phyloP scores from a whole-genome alignment of 2,797 vertebrate species.

The Sebastes matsubarae region DNA sequence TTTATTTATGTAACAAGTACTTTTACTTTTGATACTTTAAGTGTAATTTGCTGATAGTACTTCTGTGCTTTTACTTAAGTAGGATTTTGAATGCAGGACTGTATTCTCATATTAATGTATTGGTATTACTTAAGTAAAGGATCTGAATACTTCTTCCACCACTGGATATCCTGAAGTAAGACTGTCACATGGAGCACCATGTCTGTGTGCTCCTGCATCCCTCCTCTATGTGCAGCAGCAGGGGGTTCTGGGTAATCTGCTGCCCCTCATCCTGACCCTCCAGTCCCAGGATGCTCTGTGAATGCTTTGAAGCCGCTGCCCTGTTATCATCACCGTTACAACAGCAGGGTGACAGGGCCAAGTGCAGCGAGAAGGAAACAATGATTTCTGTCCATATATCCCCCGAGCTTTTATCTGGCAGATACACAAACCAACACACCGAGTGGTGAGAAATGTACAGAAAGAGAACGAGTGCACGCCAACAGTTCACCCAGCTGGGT shows the following conservation, averaged over 20 bases:
- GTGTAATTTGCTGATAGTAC: background rate
- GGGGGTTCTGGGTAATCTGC: background rate
- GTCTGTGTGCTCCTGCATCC: background rate
- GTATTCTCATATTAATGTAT: background rate
- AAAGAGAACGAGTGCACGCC: background rate
- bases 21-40: background rate
- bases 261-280: constrained; percentile 15
- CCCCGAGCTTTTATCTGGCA: background rate
- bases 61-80: background rate
- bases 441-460: background rate
- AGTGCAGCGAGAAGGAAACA: background rate
- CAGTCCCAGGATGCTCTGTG: constrained; percentile 17
- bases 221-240: constrained; percentile 1
- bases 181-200: background rate
- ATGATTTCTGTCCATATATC: background rate
- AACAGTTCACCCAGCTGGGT: constrained; percentile 21
- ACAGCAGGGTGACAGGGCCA: constrained; percentile 27
- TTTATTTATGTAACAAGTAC: background rate
- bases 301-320: constrained; percentile 41
- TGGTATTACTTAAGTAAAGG: background rate
- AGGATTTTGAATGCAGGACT: background rate
- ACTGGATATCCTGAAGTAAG: background rate
- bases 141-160: background rate
- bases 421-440: background rate
- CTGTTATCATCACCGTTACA: constrained; percentile 33